Percentiles rank a stretch among this genome's conserved stretches.
Conservation (phyloP, 2,797 vertebrate species). For the Lutra lutra region DNA sequence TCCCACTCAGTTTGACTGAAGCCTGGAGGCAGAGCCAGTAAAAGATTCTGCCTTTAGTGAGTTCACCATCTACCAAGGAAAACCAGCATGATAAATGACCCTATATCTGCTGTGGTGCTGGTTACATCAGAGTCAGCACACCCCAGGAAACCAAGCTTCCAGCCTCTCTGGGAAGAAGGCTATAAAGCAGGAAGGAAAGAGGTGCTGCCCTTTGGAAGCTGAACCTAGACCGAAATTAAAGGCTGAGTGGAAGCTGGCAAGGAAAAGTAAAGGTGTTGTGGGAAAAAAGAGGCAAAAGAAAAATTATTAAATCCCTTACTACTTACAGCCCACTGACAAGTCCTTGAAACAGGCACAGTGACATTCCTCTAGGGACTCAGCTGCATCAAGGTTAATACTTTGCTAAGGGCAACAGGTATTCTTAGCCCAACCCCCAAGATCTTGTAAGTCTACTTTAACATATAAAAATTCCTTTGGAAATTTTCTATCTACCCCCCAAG, state of each 20-base stretch:
- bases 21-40: background rate
- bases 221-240: background rate
- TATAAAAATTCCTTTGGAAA: too few relatives aligned
- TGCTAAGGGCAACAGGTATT: too few relatives aligned
- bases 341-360: too few relatives aligned
- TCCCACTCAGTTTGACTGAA: background rate
- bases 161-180: background rate
- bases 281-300: background rate
- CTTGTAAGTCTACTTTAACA: too few relatives aligned
- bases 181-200: background rate
- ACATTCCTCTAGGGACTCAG: too few relatives aligned
- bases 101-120: background rate
- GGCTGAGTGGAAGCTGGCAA: background rate
- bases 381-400: too few relatives aligned
- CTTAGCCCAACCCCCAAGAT: too few relatives aligned
- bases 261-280: background rate
- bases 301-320: too few relatives aligned
- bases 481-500: too few relatives aligned
- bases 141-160: background rate
- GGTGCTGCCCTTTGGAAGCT: background rate
- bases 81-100: background rate
- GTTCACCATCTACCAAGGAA: background rate
- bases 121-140: background rate
- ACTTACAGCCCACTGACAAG: too few relatives aligned
- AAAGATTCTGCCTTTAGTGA: background rate